A percentile compares a stretch with the other conserved stretches of the same genome.
These are phyloP conservation scores for Pollenia labialis DNA, from an alignment of 2,888 invertebrate species.

Conservation along the genomic window DNA sequence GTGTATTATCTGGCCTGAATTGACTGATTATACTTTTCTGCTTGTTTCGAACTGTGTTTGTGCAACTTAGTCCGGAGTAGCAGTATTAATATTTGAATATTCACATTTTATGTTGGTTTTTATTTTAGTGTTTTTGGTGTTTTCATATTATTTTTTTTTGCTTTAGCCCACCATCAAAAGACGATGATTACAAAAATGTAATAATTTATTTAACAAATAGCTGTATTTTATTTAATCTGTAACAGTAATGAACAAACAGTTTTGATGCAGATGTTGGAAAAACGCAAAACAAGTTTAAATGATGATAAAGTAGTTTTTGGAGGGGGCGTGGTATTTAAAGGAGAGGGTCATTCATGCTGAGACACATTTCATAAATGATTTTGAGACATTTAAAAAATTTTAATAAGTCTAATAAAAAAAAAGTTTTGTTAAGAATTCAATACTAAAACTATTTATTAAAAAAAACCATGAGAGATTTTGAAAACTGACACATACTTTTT, in stretches of 20 bases:
- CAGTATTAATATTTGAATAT: slow-evolving; percentile 59
- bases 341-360: neutral
- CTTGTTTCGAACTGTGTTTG: neutral
- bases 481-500: no score
- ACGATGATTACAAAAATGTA: slow-evolving; percentile 58
- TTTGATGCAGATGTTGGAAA: neutral
- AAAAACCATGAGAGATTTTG: no score
- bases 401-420: no score
- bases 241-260: slow-evolving; percentile 40
- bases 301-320: neutral
- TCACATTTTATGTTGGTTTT: slow-evolving; percentile 47
- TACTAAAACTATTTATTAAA: no score
- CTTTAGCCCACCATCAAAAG: slow-evolving; percentile 24
- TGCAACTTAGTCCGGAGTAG: neutral
- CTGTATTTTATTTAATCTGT: slow-evolving; percentile 62
- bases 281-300: neutral
- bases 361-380: no score
- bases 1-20: no score
- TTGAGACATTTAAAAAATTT: no score
- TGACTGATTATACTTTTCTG: no score
- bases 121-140: slow-evolving; percentile 25
- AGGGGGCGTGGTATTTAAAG: neutral
- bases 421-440: no score
- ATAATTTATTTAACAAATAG: slow-evolving; percentile 66
- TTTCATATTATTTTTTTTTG: neutral